These are phyloP conservation scores for Odontomyia ornata DNA, from an alignment of 2,888 invertebrate genomes.

Conservation along the genomic window DNA sequence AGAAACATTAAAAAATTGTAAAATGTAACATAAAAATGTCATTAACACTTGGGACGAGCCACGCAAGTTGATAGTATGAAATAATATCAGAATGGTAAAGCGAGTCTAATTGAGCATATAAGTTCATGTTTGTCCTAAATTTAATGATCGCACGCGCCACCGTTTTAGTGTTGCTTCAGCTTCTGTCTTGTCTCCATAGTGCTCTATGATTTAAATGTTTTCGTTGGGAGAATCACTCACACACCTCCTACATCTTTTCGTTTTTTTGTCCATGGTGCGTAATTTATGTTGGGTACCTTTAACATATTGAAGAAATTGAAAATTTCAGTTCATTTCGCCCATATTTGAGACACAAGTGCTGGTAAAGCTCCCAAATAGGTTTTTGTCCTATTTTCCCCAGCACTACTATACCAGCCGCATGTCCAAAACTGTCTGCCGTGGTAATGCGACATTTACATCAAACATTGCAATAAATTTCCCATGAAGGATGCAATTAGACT, in stretches of 20 bases:
- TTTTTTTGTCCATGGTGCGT: neutral
- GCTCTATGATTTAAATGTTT: neutral
- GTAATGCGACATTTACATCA: constrained; percentile 46
- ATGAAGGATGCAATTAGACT: constrained; percentile 49
- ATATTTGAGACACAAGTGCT: too few relatives aligned
- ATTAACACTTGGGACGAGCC: constrained; percentile 40
- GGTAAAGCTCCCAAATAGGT: too few relatives aligned
- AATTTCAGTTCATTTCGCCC: too few relatives aligned
- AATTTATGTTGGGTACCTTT: constrained; percentile 32
- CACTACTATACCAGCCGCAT: neutral
- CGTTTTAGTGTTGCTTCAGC: neutral
- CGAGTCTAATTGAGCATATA: constrained; percentile 44
- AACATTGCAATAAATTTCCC: constrained; percentile 51
- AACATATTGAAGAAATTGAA: too few relatives aligned
- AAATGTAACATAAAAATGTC: constrained; percentile 44
- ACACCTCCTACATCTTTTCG: neutral
- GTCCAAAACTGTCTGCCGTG: neutral
- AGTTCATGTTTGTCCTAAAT: constrained; percentile 43
- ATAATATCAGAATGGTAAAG: constrained; percentile 8
- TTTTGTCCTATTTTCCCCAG: neutral
- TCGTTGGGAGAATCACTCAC: neutral
- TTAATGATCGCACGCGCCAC: constrained; percentile 43
- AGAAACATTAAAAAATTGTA: constrained; percentile 33
- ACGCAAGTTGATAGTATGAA: constrained; percentile 14
- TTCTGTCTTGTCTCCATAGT: neutral